Conservation (phyloP, 2,888 invertebrate genomes). For the Uloborus plumipes region DNA sequence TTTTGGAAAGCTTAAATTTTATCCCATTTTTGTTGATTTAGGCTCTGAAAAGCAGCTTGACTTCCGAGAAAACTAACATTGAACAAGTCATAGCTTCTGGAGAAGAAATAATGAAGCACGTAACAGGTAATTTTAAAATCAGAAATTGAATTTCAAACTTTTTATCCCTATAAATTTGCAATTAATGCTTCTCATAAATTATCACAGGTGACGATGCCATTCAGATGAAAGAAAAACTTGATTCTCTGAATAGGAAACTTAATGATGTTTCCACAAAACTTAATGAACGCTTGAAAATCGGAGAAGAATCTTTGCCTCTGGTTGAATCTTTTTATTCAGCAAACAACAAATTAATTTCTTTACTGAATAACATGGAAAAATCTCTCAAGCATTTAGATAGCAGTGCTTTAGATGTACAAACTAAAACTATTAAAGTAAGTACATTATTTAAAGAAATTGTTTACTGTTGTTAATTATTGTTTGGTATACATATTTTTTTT, state of each 20-base stretch:
- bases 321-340: conserved; percentile 94
- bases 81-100: conserved; percentile 92
- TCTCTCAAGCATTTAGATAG: conserved; percentile 90
- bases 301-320: conserved; percentile 90
- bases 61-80: conserved; percentile 86
- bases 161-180: not conserved
- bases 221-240: conserved; percentile 91
- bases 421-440: conserved; percentile 75
- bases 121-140: conserved; percentile 67
- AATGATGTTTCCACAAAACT: conserved; percentile 87
- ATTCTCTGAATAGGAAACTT: conserved; percentile 88
- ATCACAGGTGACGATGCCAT: conserved; percentile 89
- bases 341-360: conserved; percentile 88
- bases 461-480: not conserved
- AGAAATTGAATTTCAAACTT: not conserved
- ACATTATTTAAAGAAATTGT: no score
- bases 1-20: no score
- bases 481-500: conserved; percentile 4
- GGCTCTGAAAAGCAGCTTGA: conserved; percentile 87
- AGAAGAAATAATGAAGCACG: conserved; percentile 93
- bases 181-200: not conserved
- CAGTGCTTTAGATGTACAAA: conserved; percentile 73
- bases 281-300: conserved; percentile 82
- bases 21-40: not conserved
- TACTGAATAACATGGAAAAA: conserved; percentile 93